Percentiles rank a stretch among this genome's conserved stretches.
These are phyloP conservation scores for Agapornis canus DNA, from an alignment of 2,797 vertebrate species.

Conservation along the genomic window DNA sequence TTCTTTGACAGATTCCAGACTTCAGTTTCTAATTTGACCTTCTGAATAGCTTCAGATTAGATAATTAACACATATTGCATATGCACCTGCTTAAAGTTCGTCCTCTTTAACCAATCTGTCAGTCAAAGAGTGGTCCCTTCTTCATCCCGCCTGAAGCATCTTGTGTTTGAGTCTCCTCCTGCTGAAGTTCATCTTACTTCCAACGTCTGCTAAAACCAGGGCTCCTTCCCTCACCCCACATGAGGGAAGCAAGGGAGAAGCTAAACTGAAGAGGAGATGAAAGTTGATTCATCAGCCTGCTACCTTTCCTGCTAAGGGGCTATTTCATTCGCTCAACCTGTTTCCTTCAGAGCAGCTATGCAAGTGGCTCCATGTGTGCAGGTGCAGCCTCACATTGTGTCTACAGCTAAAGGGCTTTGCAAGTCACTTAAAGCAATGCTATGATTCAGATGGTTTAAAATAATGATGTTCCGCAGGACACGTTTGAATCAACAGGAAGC, in stretches of 20 bases:
- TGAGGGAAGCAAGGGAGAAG: background rate
- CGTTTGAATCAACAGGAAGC: background rate
- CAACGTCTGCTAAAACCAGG: background rate
- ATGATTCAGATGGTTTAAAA: background rate
- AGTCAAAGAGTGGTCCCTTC: background rate
- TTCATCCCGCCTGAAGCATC: background rate
- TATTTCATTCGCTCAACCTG: rapidly evolving
- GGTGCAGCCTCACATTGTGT: rapidly evolving
- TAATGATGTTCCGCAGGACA: background rate
- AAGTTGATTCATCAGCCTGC: background rate
- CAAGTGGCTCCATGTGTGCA: background rate
- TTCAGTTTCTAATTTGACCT: conserved; percentile 18
- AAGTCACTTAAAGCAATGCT: background rate
- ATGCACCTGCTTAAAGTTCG: background rate
- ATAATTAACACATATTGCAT: background rate
- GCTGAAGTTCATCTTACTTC: background rate
- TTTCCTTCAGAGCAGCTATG: background rate
- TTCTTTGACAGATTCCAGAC: background rate
- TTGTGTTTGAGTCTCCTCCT: background rate
- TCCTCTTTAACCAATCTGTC: background rate
- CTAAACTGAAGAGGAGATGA: background rate
- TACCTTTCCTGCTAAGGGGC: background rate
- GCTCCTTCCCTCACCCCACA: rapidly evolving
- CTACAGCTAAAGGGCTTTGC: background rate
- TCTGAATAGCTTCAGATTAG: background rate